phyloP scores from a whole-genome alignment of 2,888 invertebrate species.

The Drosophila robusta region DNA sequence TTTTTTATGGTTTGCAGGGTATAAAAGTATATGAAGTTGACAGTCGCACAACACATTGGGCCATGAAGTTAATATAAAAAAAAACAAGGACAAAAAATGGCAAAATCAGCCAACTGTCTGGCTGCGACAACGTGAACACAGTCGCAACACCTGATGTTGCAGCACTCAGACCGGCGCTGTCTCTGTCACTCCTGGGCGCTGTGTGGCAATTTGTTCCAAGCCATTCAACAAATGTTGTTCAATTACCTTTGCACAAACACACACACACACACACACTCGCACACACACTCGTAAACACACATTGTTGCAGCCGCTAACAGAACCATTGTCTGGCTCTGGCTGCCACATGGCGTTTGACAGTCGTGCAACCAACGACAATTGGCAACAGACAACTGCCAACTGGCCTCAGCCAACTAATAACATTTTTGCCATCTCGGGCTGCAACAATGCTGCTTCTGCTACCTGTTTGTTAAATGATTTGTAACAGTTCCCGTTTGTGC shows the following conservation, averaged over 20 bases:
- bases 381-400: slow-evolving; percentile 32
- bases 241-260: slow-evolving; percentile 63
- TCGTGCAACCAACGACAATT: slow-evolving; percentile 41
- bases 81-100: slow-evolving; percentile 1
- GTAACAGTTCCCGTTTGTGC: slow-evolving; percentile 41
- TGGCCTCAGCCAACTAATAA: slow-evolving; percentile 43
- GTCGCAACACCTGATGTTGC: slow-evolving; percentile 42
- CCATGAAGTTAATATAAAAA: slow-evolving; percentile 42
- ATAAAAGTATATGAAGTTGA: slow-evolving; percentile 19
- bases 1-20: slow-evolving; percentile 16
- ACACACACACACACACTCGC: slow-evolving; percentile 17
- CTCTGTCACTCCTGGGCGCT: slow-evolving; percentile 5
- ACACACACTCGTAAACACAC: slow-evolving; percentile 7
- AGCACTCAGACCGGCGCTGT: slow-evolving; percentile 4
- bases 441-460: slow-evolving; percentile 17
- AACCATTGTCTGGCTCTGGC: slow-evolving; percentile 42
- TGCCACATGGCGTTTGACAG: slow-evolving; percentile 68
- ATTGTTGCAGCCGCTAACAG: slow-evolving; percentile 45
- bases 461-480: slow-evolving; percentile 57
- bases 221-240: slow-evolving; percentile 81
- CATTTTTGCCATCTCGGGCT: slow-evolving; percentile 11
- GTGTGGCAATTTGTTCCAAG: slow-evolving; percentile 70
- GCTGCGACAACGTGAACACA: slow-evolving; percentile 35
- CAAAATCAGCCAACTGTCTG: slow-evolving; percentile 51
- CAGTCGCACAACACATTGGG: slow-evolving; percentile 33